Evolutionary conservation across 2,888 invertebrate species (phyloP).

Genomic region (Aquatica leii): DNA sequence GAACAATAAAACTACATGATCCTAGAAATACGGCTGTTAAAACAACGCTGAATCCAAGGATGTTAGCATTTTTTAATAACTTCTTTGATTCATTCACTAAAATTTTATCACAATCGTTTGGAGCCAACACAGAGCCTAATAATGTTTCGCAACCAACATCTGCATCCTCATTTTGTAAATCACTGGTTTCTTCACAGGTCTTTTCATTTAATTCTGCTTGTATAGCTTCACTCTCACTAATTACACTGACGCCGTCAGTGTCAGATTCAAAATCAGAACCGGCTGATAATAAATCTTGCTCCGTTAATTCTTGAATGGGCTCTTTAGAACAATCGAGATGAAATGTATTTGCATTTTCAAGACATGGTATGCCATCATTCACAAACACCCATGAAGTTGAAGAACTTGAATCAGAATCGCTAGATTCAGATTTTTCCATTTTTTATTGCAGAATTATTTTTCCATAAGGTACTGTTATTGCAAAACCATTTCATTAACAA

Average conservation of each 20-base stretch:
- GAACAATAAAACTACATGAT: constrained; percentile 12
- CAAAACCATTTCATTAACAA: neutral
- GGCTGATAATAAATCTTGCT: constrained; percentile 23
- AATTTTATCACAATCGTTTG: neutral
- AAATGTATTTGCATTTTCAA: constrained; percentile 19
- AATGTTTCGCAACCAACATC: neutral
- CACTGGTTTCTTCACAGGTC: neutral
- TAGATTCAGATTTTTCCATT: constrained; percentile 31
- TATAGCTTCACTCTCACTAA: constrained; percentile 41
- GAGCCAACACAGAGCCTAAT: neutral
- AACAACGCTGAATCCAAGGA: constrained; percentile 19
- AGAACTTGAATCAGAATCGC: constrained; percentile 37
- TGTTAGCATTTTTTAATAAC: constrained; percentile 5
- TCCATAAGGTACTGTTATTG: constrained; percentile 23
- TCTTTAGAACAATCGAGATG: constrained; percentile 35
- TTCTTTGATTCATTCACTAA: neutral
- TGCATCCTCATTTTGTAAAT: neutral
- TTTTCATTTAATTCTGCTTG: constrained; percentile 9
- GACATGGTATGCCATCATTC: constrained; percentile 12
- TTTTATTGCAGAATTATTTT: neutral
- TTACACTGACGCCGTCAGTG: constrained; percentile 44
- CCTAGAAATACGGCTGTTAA: constrained; percentile 20
- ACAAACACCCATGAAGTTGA: constrained; percentile 39
- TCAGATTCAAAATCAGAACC: constrained; percentile 38
- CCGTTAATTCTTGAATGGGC: constrained; percentile 35